These are phyloP conservation scores for Porites lobata DNA, from an alignment of 92 coral and sea anemone species.

Conservation along the genomic window DNA sequence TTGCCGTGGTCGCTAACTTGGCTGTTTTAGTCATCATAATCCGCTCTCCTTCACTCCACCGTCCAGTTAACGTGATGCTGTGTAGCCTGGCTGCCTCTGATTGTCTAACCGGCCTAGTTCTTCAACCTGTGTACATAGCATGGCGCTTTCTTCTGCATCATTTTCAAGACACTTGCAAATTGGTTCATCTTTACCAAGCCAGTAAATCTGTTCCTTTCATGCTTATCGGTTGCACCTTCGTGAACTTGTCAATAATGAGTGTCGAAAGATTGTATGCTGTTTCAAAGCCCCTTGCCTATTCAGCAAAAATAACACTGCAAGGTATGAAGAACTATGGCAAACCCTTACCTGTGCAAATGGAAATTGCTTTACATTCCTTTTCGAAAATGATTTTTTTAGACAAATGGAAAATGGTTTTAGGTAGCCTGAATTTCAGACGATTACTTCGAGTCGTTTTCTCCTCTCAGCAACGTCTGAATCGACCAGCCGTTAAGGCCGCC, in stretches of 20 bases:
- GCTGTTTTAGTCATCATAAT: slow-evolving; percentile 32
- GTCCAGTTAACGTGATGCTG: slow-evolving; percentile 57
- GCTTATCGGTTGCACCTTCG: slow-evolving; percentile 19
- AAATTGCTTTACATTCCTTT: neutral
- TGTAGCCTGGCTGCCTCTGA: slow-evolving; percentile 37
- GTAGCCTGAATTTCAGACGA: too few species aligned
- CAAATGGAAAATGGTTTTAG: too few species aligned
- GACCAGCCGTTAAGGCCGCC: too few species aligned
- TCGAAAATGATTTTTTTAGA: neutral
- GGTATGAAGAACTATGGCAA: neutral
- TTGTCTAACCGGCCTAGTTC: slow-evolving; percentile 39
- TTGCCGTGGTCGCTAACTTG: slow-evolving; percentile 13
- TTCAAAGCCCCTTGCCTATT: slow-evolving; percentile 16
- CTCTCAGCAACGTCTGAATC: too few species aligned
- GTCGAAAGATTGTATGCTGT: slow-evolving; percentile 21
- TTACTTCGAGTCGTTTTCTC: too few species aligned
- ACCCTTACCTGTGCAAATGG: neutral
- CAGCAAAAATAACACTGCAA: neutral
- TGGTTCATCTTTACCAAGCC: too few species aligned
- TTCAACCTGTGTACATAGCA: slow-evolving; percentile 43
- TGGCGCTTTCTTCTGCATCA: too few species aligned
- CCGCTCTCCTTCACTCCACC: slow-evolving; percentile 40
- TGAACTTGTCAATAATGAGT: slow-evolving; percentile 22
- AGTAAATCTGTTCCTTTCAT: slow-evolving; percentile 1
- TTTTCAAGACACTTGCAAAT: too few species aligned